phyloP scores from a whole-genome alignment of 2,113 vertebrate genomes.

The Neolamprologus hecqui region DNA sequence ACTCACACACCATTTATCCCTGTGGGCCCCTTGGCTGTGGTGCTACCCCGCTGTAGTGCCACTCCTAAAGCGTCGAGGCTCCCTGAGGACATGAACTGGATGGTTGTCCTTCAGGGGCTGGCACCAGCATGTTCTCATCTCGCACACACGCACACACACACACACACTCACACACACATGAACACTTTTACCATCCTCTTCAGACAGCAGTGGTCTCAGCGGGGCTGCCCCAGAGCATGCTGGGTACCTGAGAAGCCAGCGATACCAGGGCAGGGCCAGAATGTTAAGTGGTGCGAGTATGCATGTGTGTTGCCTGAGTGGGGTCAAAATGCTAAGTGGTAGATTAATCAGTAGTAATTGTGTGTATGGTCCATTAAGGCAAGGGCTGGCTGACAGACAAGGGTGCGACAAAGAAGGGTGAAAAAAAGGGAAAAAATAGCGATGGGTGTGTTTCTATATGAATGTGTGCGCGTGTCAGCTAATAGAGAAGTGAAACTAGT shows the following conservation, averaged over 20 bases:
- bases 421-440: background rate
- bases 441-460: background rate
- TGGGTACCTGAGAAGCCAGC: constrained; percentile 58
- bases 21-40: constrained; percentile 4
- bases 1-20: background rate
- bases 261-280: constrained; percentile 39
- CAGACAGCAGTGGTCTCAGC: constrained; percentile 58
- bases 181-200: constrained; percentile 24
- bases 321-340: constrained; percentile 60
- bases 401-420: background rate
- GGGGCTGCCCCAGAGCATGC: constrained; percentile 53
- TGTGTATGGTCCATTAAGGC: constrained; percentile 58
- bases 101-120: constrained; percentile 36
- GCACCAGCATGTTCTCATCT: constrained; percentile 8
- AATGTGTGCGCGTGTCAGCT: background rate
- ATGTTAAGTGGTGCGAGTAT: constrained; percentile 47
- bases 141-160: background rate
- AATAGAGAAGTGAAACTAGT: constrained; percentile 65
- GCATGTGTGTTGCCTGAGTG: constrained; percentile 37
- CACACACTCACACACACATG: background rate
- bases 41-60: constrained; percentile 37
- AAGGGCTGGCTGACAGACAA: constrained; percentile 38
- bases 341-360: constrained; percentile 68
- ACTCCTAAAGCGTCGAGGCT: constrained; percentile 30
- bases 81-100: constrained; percentile 36